phyloP scores from a whole-genome alignment of 2,888 invertebrate species.

The Cremastinae sp. region DNA sequence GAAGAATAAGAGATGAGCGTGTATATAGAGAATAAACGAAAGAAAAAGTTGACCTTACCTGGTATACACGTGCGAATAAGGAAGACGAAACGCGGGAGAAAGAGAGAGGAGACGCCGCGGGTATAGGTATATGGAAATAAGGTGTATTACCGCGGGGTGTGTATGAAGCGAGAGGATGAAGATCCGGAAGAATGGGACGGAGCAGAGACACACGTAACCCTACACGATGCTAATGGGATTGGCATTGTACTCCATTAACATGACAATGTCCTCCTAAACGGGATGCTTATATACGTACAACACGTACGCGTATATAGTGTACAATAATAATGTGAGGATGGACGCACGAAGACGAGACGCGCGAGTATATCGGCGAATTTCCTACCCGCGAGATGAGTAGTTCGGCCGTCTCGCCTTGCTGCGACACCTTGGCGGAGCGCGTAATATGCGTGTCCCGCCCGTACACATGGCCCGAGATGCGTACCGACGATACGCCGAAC shows the following conservation, averaged over 20 bases:
- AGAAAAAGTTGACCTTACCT: slow-evolving; percentile 71
- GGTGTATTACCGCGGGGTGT: slow-evolving; percentile 1
- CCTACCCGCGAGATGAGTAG: slow-evolving; percentile 33
- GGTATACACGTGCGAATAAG: slow-evolving; percentile 51
- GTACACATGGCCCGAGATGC: slow-evolving; percentile 65
- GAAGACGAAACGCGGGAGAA: slow-evolving; percentile 23
- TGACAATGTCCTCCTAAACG: slow-evolving; percentile 76
- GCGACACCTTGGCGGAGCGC: slow-evolving; percentile 58
- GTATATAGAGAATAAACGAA: too few species aligned
- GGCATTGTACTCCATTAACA: slow-evolving; percentile 76
- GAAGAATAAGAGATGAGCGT: too few species aligned
- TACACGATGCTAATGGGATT: slow-evolving; percentile 75
- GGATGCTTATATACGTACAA: slow-evolving; percentile 68
- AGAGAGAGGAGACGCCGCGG: slow-evolving; percentile 22
- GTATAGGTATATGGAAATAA: slow-evolving; percentile 18
- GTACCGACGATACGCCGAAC: slow-evolving; percentile 67
- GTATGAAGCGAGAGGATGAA: slow-evolving; percentile 29
- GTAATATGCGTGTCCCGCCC: slow-evolving; percentile 70
- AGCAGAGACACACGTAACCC: slow-evolving; percentile 62
- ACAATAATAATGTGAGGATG: slow-evolving; percentile 21
- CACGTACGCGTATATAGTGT: slow-evolving; percentile 55
- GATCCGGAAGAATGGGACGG: slow-evolving; percentile 55
- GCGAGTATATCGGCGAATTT: slow-evolving; percentile 16
- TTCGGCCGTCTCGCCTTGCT: slow-evolving; percentile 26
- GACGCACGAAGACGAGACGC: slow-evolving; percentile 1